Evolutionary conservation across 1,140 invertebrate species (phyloP).

Genomic region (Melipona quadrifasciata): DNA sequence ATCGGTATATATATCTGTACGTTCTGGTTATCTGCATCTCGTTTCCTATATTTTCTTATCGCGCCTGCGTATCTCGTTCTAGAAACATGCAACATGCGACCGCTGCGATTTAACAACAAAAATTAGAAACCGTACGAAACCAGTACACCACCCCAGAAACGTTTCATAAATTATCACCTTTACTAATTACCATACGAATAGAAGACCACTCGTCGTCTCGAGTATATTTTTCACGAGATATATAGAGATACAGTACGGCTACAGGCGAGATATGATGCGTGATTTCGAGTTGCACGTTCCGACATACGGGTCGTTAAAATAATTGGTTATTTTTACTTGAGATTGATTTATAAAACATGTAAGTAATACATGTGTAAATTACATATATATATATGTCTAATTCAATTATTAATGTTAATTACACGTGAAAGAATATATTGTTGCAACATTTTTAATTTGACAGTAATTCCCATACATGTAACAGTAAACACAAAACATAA

Average conservation of each 20-base stretch:
- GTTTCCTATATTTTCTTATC: not conserved
- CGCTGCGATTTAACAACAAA: not conserved
- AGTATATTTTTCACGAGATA: not conserved
- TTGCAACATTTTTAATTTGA: not conserved
- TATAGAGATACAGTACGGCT: no score
- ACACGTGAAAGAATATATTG: not conserved
- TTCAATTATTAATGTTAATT: not conserved
- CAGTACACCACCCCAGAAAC: not conserved
- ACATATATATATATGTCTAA: accelerated
- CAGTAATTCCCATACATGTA: not conserved
- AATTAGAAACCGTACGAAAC: not conserved
- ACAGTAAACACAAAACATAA: not conserved
- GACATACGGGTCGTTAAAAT: not conserved
- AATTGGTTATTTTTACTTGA: not conserved
- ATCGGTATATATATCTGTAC: not conserved
- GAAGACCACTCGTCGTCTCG: not conserved
- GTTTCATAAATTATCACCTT: not conserved
- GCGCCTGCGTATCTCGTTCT: not conserved
- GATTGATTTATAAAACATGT: not conserved
- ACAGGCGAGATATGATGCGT: not conserved
- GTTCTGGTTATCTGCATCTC: not conserved
- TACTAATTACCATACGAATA: not conserved
- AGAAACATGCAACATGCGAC: not conserved
- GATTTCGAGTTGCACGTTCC: not conserved
- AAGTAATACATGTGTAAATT: not conserved